Evolutionary conservation across 2,888 invertebrate species (phyloP), one percentile per base, ranked within the genome.

Genomic region (Platynereis dumerilii): DNA sequence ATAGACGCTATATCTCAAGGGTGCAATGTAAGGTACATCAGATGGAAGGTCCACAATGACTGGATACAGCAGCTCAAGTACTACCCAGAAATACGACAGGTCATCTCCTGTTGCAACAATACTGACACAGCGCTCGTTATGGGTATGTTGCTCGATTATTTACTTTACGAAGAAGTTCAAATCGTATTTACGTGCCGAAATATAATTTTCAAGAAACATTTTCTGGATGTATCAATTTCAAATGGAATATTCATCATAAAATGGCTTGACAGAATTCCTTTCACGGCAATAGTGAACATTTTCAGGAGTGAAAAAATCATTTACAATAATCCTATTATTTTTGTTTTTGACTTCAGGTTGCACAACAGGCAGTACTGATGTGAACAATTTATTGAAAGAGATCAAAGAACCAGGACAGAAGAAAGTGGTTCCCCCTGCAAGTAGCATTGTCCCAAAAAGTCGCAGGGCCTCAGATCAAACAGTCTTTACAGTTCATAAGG

Each of bases 21-120:
- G n/a, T 68, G 73, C 24, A 78, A 78, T 67, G 78, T 81, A 15
- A 76, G 78, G 67, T 83, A 83, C 69, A 77, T 81, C 29, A 73
- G 83, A 45, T 84, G 84, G 84, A 76, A 79, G 58, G 84, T 82
- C 1, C 84, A 84, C 60, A 75, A 75, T 10, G 84, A 84, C 70
- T 84, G 84, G 84, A 81, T 84, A 10, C 82, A 83, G 58, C 79
- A 81, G 81, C 63, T 83, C 58, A 79, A 79, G 64, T 83, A 83
- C 65, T 82, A 80, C 68, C 80, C 80, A 67, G 78, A 80, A 15
- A 78, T 83, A 27, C 75, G 79, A 34, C 83, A 84, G 70, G 79
- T 84, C 2, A 82, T 84, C 17, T 84, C 84, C 22, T 84, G 84
- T 69, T 84, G 82, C 24, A 84, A 84, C 72, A 77, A 84, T 69